Evolutionary conservation across 1,140 invertebrate genomes (phyloP), one percentile per base, ranked within the genome.

Genomic region (Drosophila arizonae): DNA sequence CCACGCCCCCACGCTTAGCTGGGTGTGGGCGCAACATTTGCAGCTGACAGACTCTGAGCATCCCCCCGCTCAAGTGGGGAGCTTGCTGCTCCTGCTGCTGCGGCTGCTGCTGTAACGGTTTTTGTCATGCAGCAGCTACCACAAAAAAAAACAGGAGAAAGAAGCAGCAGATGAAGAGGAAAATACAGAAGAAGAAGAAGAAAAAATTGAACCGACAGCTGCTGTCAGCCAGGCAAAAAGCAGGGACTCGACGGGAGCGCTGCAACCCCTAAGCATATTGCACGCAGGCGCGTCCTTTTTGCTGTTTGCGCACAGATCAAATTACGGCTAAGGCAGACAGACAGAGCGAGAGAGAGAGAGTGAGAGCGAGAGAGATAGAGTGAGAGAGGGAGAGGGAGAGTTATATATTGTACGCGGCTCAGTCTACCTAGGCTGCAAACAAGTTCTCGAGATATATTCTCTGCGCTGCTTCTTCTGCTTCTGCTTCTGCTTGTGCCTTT

Each of bases 191-290:
- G 33, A 8, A 33, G 30, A 39, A 39, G 36, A 11, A 39, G 33
- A 30, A 58, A 13, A 84, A 79, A 46, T 2, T 17, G 15, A 46
- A 46, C 6, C 81, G 81, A 85, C 81, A 86, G 81, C 81, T 84
- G 81, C 70, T 52, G 66, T 28, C 33, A 24, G 54, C 55, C 24
- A 64, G 45, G 61, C 46, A 60, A 63, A 57, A 57, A 28, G 63
- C 54, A 55, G 48, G 66, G 50, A 30, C 41, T 45, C 43, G 61
- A 28, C 46, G 60, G 43, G 41, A 21, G 21, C 15, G 43, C n/a
- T 71, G 71, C 71, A 82, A 84, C 80, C 81, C 81, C 81, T 85
- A 79, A 71, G 81, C 81, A 84, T 84, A 84, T 84, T 84, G 81
- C 81, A 84, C 36, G 36, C 81, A 80, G 78, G 72, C 81, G 81